Evolutionary conservation across 2,113 vertebrate genomes (phyloP), one percentile per base, ranked within the genome.

Genomic region (Atrichornis clamosus): DNA sequence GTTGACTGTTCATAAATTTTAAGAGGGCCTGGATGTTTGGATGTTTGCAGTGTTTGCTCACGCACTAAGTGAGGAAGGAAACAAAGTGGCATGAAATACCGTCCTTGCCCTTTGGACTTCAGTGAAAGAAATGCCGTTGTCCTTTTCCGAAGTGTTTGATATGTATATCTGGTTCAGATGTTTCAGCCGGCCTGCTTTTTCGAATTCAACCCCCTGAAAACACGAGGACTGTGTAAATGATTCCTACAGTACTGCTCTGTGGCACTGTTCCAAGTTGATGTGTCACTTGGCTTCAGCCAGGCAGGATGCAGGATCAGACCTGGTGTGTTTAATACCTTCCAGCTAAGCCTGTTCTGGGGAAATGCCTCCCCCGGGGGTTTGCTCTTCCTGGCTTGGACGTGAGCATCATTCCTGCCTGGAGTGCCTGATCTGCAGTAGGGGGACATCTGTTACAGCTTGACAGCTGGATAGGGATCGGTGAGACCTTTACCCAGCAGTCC

Each of bases 121-220:
- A 52, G 20, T 46, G 74, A 19, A 39, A 63, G 56, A 87, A 78
- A 16, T 13, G 10, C 6, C 5, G 1, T 20, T 50, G 19, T 44
- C 68, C 18, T 23, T 46, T 85, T 60, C 27, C 26, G 1, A 58
- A 82, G 67, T 11, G 28, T 52, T 85, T n/a, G n/a, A 14, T 58
- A 9, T 0, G 0, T 56, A 1, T 24, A 15, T 56, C 30, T 58
- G 41, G n/a, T 67, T 17, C 70, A 30, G 24, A 75, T 27, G 2
- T 52, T 69, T 65, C 39, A 39, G 50, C 33, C 8, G 3, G 6
- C 64, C 73, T 70, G 0, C 17, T 20, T 46, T 42, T 50, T 89
- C 68, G 76, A 65, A 49, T 73, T n/a, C 73, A 58, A 20, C 62
- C 37, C 28, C 24, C 24, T 73, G 87, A 50, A 77, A 52, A 33